Evolutionary conservation across 30 jellyfish, hydroid and myxozoan genomes (phyloP).

Genomic region (Hydractinia symbiolongicarpus): DNA sequence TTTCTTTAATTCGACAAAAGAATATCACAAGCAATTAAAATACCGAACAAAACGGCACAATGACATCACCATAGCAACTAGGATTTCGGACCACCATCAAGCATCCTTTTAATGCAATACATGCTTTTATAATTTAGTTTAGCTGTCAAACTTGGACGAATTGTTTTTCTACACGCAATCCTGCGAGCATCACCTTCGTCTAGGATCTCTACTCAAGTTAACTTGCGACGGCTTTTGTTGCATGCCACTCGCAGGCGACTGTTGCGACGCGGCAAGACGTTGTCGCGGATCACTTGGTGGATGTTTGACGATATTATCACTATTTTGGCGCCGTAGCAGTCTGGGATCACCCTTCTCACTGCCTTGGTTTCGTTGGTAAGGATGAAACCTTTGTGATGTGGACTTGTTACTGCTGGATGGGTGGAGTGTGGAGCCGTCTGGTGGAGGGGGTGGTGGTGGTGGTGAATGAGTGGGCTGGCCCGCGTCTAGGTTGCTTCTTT

Average conservation of each 20-base stretch:
- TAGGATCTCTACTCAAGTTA: conserved; percentile 17
- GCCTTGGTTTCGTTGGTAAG: conserved; percentile 1
- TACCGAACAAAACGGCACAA: too few relatives aligned
- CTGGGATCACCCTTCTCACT: conserved; percentile 15
- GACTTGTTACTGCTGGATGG: not conserved
- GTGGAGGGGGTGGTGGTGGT: conserved; percentile 40
- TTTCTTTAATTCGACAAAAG: too few relatives aligned
- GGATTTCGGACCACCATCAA: too few relatives aligned
- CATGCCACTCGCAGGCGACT: not conserved
- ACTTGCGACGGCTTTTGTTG: conserved; percentile 3
- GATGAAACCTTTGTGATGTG: conserved; percentile 7
- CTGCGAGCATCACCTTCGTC: conserved; percentile 10
- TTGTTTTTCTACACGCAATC: too few relatives aligned
- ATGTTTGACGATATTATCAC: not conserved
- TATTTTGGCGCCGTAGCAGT: conserved; percentile 15
- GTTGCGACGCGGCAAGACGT: conserved; percentile 6
- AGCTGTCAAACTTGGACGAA: too few relatives aligned
- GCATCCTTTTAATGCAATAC: too few relatives aligned
- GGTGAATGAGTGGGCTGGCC: conserved; percentile 5
- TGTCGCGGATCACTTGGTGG: conserved; percentile 21
- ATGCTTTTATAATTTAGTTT: too few relatives aligned
- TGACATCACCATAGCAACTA: too few relatives aligned
- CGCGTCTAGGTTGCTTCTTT: conserved; percentile 2
- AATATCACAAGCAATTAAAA: too few relatives aligned
- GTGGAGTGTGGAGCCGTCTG: not conserved